Base-by-base conservation (phyloP, 2,113 vertebrate genomes). In the Procavia capensis region DNA sequence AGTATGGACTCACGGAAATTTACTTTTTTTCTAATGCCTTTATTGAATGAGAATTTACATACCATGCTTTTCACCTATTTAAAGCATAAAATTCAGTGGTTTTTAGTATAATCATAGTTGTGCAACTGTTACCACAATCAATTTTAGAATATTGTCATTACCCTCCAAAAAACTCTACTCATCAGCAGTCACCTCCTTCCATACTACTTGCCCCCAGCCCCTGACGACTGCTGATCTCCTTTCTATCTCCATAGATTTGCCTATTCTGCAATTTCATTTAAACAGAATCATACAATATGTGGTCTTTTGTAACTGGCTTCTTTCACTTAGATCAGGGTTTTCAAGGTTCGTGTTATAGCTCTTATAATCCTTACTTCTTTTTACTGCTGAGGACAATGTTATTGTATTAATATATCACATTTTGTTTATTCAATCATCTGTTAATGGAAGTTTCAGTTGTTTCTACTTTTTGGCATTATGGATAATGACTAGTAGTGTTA, bases 71-170 rank as follows among this genome's bases (percentile, higher is more conserved):
- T 64, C 57, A 80, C 54, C 54, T 24, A 80, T 36, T 61, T 54
- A 54, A 54, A 54, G 50, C 17, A 16, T 92, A 85, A 90, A 93
- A 64, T 85, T 80, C 27, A 66, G 0, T 39, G 39, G 31, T 70
- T 78, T 84, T 68, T 61, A 45, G 34, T 90, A 39, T 75, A 72
- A 63, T 54, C 13, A 39, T 70, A 17, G 61, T 64, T 61, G 57
- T 81, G 72, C 57, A 82, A 39, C 57, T 41, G 17, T 54, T 3
- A 61, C 66, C 45, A 29, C 34, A 59, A 39, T 82, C 16, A 9
- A 76, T n/a, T 82, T 86, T 45, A 75, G 27, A 57, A 59, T 45
- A n/a, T 85, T 93, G 74, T 93, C 36, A 63, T 93, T 29, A 74
- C 45, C 59, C 41, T 41, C n/a, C 3, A 68, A 70, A 41, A 50